Percentiles rank a stretch among this genome's conserved stretches.
phyloP scores from a whole-genome alignment of 2,888 invertebrate species.

The Allygus modestus region DNA sequence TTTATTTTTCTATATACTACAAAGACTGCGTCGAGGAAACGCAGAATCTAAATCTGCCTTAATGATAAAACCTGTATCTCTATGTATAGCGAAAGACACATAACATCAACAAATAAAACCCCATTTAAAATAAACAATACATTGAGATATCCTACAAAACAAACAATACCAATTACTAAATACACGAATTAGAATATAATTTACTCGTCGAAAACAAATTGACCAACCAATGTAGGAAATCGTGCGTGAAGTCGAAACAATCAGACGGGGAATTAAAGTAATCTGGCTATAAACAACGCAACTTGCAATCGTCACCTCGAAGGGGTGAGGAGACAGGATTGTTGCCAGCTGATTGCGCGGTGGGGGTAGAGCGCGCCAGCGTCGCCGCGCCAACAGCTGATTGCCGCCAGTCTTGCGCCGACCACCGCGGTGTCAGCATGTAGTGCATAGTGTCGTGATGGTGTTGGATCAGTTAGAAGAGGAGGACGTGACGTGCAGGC shows the following conservation, averaged over 20 bases:
- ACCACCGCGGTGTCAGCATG: constrained; percentile 37
- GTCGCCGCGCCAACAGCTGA: constrained; percentile 41
- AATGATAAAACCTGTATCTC: no score
- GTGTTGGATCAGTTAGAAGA: constrained; percentile 57
- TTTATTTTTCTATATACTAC: no score
- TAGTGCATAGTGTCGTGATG: constrained; percentile 23
- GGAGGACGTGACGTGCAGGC: constrained; percentile 53
- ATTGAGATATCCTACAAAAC: no score
- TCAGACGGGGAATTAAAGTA: neutral
- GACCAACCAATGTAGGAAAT: neutral
- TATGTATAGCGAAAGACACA: no score
- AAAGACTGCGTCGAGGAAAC: no score
- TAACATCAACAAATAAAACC: no score
- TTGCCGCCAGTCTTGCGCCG: constrained; percentile 53
- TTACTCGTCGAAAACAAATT: no score
- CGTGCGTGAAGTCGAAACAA: constrained; percentile 8
- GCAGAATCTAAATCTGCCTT: no score
- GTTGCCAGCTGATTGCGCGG: constrained; percentile 38
- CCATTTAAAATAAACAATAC: no score
- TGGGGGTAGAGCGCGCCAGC: constrained; percentile 13
- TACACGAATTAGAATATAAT: no score
- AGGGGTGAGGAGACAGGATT: neutral
- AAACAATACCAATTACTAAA: no score
- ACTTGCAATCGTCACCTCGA: neutral
- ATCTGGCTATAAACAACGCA: neutral